A percentile compares a stretch with the other conserved stretches of the same genome.
These are phyloP conservation scores for Micropterix aruncella DNA, from an alignment of 2,888 invertebrate genomes.

Conservation along the genomic window DNA sequence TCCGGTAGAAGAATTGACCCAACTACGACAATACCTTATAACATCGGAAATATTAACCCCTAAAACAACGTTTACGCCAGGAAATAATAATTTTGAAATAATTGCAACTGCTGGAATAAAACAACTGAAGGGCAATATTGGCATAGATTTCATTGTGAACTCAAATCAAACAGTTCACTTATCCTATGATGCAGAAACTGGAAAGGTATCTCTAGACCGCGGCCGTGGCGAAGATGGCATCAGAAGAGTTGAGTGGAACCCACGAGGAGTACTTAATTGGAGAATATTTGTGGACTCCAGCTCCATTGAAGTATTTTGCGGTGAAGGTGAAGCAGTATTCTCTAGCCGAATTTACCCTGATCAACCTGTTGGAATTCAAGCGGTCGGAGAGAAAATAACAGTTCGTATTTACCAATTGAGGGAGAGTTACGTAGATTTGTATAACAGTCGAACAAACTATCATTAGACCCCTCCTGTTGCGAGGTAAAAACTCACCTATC, in stretches of 20 bases:
- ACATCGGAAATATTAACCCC: constrained; percentile 14
- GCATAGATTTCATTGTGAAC: background rate
- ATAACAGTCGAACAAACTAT: too few species aligned
- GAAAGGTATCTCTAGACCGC: constrained; percentile 21
- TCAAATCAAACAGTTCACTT: background rate
- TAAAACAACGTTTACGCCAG: constrained; percentile 16
- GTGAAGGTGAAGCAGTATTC: constrained; percentile 29
- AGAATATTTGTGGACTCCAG: constrained; percentile 28
- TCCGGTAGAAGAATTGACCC: constrained; percentile 18
- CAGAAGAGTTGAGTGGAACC: constrained; percentile 22
- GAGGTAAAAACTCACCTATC: too few species aligned
- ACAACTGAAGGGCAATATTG: background rate
- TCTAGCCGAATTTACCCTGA: constrained; percentile 28
- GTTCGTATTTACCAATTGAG: background rate
- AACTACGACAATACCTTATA: constrained; percentile 14
- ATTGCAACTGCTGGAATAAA: constrained; percentile 15
- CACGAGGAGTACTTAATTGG: constrained; percentile 16
- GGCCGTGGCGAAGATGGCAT: constrained; percentile 22
- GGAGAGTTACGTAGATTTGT: background rate
- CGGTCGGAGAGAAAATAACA: constrained; percentile 16
- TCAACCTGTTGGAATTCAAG: constrained; percentile 18
- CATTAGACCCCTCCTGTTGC: too few species aligned
- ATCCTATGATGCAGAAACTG: constrained; percentile 16
- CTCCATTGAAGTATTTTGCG: constrained; percentile 30
- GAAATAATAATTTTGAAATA: constrained; percentile 22